Conservation (phyloP, 2,113 vertebrate genomes). For the Nanorana parkeri region DNA sequence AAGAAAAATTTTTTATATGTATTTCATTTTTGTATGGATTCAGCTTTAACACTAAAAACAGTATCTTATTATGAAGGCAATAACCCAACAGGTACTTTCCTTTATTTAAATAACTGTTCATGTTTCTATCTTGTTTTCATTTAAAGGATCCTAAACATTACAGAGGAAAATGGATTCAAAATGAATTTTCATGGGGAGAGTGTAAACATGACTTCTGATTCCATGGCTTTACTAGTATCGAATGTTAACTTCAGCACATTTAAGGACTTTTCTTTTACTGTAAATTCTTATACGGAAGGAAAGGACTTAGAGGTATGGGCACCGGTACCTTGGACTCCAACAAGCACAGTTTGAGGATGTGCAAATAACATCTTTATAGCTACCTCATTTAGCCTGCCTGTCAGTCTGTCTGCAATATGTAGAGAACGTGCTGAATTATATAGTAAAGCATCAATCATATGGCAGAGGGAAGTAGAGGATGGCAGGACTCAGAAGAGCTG, state of each 20-base stretch:
- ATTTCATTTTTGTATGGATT: too few species aligned
- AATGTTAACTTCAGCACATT: conserved; percentile 69
- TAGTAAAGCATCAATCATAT: too few species aligned
- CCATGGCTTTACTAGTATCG: conserved; percentile 75
- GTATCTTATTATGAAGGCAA: not conserved
- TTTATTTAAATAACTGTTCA: not conserved
- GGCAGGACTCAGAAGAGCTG: too few species aligned
- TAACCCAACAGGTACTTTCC: not conserved
- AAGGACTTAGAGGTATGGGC: conserved; percentile 74
- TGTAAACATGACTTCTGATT: conserved; percentile 64
- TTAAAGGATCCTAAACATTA: conserved; percentile 79
- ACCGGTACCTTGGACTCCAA: too few species aligned
- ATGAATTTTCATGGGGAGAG: conserved; percentile 72
- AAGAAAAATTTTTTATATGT: too few species aligned
- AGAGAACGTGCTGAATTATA: too few species aligned
- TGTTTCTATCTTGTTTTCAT: conserved; percentile 15
- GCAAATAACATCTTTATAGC: too few species aligned
- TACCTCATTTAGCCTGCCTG: too few species aligned
- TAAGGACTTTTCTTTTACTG: conserved; percentile 79
- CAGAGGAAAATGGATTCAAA: conserved; percentile 76
- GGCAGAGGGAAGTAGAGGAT: too few species aligned
- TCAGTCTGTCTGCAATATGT: too few species aligned
- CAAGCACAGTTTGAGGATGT: too few species aligned
- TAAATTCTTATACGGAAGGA: conserved; percentile 66
- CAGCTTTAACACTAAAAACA: too few species aligned